Evolutionary conservation across 1,140 invertebrate genomes (phyloP).

Genomic region (Stenopsyche tienmushanensis): DNA sequence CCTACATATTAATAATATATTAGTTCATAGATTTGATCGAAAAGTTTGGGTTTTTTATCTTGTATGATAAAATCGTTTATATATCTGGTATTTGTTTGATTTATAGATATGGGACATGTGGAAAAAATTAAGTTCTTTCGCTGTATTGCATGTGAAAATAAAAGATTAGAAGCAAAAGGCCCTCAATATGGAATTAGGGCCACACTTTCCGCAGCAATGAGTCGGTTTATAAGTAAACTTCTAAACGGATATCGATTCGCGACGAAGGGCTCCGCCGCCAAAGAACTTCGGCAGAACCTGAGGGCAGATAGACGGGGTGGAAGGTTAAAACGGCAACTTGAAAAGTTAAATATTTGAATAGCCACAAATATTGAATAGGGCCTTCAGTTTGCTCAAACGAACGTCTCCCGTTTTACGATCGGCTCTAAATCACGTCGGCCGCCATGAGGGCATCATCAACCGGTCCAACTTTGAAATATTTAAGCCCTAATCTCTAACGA

Average conservation of each 20-base stretch:
- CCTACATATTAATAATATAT: no score
- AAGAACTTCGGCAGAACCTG: constrained; percentile 6
- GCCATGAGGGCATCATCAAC: constrained; percentile 19
- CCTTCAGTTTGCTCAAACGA: constrained; percentile 10
- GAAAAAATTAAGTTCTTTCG: no score
- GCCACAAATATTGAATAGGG: constrained; percentile 31
- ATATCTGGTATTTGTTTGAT: no score
- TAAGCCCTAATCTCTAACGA: constrained; percentile 18
- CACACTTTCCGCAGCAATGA: constrained; percentile 3
- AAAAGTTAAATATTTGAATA: constrained; percentile 35
- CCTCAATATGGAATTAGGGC: neutral
- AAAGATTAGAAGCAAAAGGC: neutral
- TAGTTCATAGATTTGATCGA: no score
- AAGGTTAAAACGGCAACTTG: constrained; percentile 32
- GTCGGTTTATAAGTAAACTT: neutral
- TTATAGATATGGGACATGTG: no score
- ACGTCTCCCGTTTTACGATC: constrained; percentile 27
- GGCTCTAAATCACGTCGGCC: constrained; percentile 23
- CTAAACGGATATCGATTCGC: constrained; percentile 17
- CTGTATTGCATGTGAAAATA: no score
- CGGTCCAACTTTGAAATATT: constrained; percentile 21
- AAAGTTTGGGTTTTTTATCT: no score
- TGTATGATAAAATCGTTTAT: no score
- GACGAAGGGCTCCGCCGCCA: neutral
- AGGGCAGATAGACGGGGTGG: neutral